Percentiles rank a stretch among this genome's conserved stretches.
Conservation (phyloP, 2,888 invertebrate genomes). For the Coelopa pilipes region DNA sequence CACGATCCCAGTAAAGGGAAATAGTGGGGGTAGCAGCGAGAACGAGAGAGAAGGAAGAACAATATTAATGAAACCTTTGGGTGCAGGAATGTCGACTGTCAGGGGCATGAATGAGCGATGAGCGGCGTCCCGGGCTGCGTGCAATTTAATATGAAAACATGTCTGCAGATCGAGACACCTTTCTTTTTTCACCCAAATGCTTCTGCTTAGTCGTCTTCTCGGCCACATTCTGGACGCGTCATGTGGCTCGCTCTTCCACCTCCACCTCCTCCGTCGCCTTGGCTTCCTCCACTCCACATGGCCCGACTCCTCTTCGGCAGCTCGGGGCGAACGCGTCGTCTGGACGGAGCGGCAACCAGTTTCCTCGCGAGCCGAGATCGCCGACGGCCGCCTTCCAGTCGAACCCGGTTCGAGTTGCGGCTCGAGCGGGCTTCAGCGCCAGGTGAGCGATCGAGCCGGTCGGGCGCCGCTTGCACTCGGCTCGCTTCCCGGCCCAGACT, state of each 20-base stretch:
- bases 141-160: background rate
- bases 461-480: background rate
- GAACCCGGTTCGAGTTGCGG: conserved; percentile 5
- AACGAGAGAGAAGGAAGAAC: background rate
- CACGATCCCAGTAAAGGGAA: background rate
- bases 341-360: conserved; percentile 21
- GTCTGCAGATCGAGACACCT: conserved; percentile 4
- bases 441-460: conserved; percentile 6
- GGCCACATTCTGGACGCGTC: background rate
- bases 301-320: too few species aligned
- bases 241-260: background rate
- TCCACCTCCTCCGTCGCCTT: background rate
- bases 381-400: background rate
- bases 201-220: background rate
- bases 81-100: background rate
- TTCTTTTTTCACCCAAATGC: conserved; percentile 31
- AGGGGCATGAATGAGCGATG: background rate
- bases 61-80: conserved; percentile 8
- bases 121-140: background rate
- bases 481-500: background rate
- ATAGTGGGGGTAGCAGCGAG: background rate
- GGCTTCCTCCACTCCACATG: background rate
- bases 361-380: conserved; percentile 23
- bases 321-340: too few species aligned
- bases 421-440: background rate